Evolutionary conservation across 2,113 vertebrate species (phyloP).

Genomic region (Ranitomeya imitator): DNA sequence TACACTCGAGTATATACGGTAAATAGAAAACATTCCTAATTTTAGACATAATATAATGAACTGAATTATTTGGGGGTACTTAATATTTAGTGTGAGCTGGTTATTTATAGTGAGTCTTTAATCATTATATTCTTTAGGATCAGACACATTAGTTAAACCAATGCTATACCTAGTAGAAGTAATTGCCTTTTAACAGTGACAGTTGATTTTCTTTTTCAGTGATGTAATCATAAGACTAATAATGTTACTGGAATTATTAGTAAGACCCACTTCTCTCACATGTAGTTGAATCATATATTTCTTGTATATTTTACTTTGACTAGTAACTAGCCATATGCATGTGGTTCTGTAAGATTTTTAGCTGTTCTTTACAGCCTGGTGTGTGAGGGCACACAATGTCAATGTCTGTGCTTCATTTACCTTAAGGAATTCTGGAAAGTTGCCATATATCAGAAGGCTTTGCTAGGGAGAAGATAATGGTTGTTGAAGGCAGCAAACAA

Average conservation of each 20-base stretch:
- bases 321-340: constrained; percentile 16
- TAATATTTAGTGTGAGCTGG: not conserved
- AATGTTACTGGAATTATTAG: constrained; percentile 20
- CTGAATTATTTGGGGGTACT: not conserved
- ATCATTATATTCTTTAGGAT: not conserved
- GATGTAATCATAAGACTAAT: not conserved
- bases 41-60: not conserved
- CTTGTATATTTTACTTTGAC: constrained; percentile 34
- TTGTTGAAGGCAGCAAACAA: not conserved
- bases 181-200: not conserved
- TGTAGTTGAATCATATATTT: not conserved
- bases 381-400: constrained; percentile 16
- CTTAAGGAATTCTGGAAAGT: constrained; percentile 41
- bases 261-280: not conserved
- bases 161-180: not conserved
- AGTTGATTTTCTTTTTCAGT: not conserved
- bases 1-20: too few relatives aligned
- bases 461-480: not conserved
- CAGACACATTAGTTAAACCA: not conserved
- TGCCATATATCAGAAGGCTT: constrained; percentile 12
- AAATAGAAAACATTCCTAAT: not conserved
- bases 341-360: not conserved
- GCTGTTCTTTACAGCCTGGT: not conserved
- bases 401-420: constrained; percentile 42
- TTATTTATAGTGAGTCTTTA: not conserved